Percentiles rank a stretch among this genome's conserved stretches.
phyloP scores from a whole-genome alignment of 2,888 invertebrate species.

The Cerastis leucographa region DNA sequence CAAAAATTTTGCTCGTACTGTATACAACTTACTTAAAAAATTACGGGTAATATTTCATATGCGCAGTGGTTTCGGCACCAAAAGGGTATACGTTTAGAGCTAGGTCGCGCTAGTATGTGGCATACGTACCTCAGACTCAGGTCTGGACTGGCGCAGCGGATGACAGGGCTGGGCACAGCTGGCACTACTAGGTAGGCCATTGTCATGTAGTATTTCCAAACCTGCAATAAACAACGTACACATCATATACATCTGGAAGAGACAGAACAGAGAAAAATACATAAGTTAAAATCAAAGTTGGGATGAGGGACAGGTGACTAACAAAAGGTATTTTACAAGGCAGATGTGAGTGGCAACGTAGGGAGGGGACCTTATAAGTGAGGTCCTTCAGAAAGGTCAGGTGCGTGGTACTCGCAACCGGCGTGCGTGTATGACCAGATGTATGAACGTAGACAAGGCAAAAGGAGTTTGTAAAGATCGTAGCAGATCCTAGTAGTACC shows the following conservation, averaged over 20 bases:
- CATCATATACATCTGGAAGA: background rate
- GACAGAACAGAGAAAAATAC: background rate
- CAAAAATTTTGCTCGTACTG: background rate
- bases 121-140: constrained; percentile 95
- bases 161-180: constrained; percentile 95
- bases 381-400: no score
- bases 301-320: no score
- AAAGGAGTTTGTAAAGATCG: no score
- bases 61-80: constrained; percentile 26
- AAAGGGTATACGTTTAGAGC: constrained; percentile 9
- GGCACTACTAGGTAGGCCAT: constrained; percentile 99
- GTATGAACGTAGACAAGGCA: no score
- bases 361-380: no score
- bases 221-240: constrained; percentile 72
- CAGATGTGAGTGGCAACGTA: no score
- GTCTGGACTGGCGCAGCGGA: constrained; percentile 98
- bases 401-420: no score
- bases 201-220: constrained; percentile 99
- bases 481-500: no score
- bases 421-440: no score
- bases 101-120: constrained; percentile 7
- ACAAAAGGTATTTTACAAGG: no score
- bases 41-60: background rate
- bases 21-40: background rate
- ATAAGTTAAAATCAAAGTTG: background rate